These are phyloP conservation scores for Chironomus tepperi DNA, from an alignment of 1,140 invertebrate genomes.

Conservation along the genomic window DNA sequence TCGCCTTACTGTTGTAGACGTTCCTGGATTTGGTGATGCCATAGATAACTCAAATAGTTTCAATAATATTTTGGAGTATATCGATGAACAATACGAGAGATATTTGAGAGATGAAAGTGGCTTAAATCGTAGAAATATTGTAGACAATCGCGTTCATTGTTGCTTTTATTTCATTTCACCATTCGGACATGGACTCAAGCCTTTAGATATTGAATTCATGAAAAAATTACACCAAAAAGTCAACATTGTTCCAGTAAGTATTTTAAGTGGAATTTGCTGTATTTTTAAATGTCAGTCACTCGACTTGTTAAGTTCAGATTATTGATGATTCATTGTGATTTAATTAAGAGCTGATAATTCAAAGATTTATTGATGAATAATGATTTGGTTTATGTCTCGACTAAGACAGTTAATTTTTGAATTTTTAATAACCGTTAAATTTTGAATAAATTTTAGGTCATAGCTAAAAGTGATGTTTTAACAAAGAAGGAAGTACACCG, in stretches of 20 bases:
- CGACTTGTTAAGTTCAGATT: too few species aligned
- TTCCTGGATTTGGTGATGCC: slow-evolving; percentile 98
- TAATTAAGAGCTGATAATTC: too few species aligned
- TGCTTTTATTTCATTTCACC: slow-evolving; percentile 99
- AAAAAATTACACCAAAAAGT: slow-evolving; percentile 96
- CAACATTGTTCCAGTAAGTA: slow-evolving; percentile 88
- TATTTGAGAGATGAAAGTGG: slow-evolving; percentile 87
- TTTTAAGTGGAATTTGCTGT: too few species aligned
- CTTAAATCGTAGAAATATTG: slow-evolving; percentile 81
- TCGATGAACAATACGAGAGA: slow-evolving; percentile 89
- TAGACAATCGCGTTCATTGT: slow-evolving; percentile 89
- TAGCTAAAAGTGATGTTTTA: slow-evolving; percentile 96
- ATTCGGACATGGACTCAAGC: slow-evolving; percentile 89
- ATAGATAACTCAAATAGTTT: slow-evolving; percentile 95
- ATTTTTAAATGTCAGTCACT: too few species aligned
- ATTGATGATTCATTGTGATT: too few species aligned
- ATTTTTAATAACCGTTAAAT: too few species aligned
- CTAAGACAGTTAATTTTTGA: too few species aligned
- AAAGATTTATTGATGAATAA: too few species aligned
- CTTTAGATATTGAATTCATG: slow-evolving; percentile 97
- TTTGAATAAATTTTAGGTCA: slow-evolving; percentile 40
- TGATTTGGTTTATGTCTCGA: too few species aligned
- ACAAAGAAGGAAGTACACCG: slow-evolving; percentile 89
- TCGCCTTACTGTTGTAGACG: slow-evolving; percentile 86
- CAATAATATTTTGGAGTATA: slow-evolving; percentile 83